Conservation (phyloP, 2,113 vertebrate species). For the Delphinapterus leucas region DNA sequence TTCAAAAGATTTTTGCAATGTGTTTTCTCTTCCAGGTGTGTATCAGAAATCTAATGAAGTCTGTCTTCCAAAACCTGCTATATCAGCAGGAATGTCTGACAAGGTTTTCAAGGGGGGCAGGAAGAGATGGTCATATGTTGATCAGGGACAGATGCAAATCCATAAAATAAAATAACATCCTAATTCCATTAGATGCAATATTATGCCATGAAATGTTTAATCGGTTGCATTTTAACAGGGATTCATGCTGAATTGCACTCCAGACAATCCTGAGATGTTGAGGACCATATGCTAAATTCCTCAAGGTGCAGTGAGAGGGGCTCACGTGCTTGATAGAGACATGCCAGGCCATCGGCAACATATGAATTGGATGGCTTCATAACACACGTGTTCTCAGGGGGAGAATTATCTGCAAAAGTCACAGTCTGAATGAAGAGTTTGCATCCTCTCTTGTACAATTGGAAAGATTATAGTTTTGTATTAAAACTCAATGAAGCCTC, state of each 20-base stretch:
- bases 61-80: not conserved
- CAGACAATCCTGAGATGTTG: constrained; percentile 46
- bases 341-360: not conserved
- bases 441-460: not conserved
- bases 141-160: not conserved
- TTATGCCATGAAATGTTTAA: not conserved
- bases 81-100: not conserved
- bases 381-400: not conserved
- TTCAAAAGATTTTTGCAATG: not conserved
- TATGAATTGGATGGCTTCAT: constrained; percentile 6
- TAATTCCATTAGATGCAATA: constrained; percentile 34
- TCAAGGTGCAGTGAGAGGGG: constrained; percentile 20
- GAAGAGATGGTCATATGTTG: not conserved
- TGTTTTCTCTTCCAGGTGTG: constrained; percentile 3
- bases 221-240: not conserved
- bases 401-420: not conserved
- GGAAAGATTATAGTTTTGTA: not conserved
- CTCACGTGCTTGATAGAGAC: constrained; percentile 19
- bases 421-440: not conserved
- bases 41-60: not conserved
- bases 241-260: constrained; percentile 36
- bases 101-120: not conserved
- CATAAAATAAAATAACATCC: constrained; percentile 27
- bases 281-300: constrained; percentile 52
- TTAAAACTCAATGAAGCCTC: constrained; percentile 19